Percentiles rank a stretch among this genome's conserved stretches.
These are phyloP conservation scores for Drosophila melanica DNA, from an alignment of 1,140 invertebrate genomes.

Conservation along the genomic window DNA sequence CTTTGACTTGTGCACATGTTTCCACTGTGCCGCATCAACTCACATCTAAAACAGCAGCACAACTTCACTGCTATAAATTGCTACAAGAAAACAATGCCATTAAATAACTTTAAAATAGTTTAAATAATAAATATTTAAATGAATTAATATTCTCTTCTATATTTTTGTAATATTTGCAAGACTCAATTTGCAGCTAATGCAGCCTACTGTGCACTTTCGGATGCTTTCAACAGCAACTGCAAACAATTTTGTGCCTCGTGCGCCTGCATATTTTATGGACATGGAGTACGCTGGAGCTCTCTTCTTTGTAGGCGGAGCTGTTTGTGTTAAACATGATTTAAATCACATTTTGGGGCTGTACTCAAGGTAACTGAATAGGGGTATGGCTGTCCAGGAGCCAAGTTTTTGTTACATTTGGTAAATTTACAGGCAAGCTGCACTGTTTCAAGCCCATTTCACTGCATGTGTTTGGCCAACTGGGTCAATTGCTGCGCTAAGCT, in stretches of 20 bases:
- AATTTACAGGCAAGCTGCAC: slow-evolving; percentile 48
- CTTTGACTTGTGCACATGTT: slow-evolving; percentile 32
- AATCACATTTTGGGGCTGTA: slow-evolving; percentile 79
- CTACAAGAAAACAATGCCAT: no score
- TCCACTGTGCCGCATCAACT: background rate
- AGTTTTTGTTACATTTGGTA: slow-evolving; percentile 56
- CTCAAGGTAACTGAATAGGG: slow-evolving; percentile 77
- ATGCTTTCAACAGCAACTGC: slow-evolving; percentile 33
- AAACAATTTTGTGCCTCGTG: slow-evolving; percentile 44
- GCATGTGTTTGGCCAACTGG: slow-evolving; percentile 37
- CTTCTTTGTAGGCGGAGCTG: slow-evolving; percentile 8
- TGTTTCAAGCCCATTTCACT: background rate
- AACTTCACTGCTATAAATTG: no score
- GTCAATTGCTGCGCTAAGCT: slow-evolving; percentile 57
- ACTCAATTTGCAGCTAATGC: background rate
- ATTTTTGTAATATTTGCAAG: background rate
- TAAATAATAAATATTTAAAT: background rate
- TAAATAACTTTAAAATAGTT: background rate
- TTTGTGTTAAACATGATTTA: slow-evolving; percentile 73
- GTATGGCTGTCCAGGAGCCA: slow-evolving; percentile 34
- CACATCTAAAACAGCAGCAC: no score
- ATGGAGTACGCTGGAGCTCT: background rate
- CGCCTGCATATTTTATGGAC: slow-evolving; percentile 60
- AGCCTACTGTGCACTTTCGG: slow-evolving; percentile 4
- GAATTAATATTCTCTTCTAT: background rate